A percentile compares a stretch with the other conserved stretches of the same genome.
phyloP scores from a whole-genome alignment of 2,797 vertebrate genomes.

The Xyrichtys novacula region DNA sequence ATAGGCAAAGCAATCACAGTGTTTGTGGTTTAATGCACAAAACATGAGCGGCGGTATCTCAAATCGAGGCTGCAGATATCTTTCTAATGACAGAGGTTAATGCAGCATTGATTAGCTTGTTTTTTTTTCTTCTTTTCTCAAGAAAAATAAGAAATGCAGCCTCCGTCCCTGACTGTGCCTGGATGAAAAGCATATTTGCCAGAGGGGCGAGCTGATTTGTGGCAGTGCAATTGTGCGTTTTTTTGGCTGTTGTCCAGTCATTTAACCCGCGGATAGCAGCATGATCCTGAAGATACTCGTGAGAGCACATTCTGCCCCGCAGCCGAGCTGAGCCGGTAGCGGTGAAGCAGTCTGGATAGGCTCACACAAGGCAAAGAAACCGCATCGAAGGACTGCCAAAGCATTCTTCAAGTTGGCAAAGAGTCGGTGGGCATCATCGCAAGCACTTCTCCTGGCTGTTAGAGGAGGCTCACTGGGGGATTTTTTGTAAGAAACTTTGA shows the following conservation, averaged over 20 bases:
- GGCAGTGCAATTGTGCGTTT: constrained; percentile 28
- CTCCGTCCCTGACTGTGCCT: constrained; percentile 4
- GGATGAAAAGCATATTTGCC: constrained; percentile 28
- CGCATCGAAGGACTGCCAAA: constrained; percentile 53
- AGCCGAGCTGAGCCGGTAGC: constrained; percentile 38
- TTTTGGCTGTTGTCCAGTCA: constrained; percentile 56
- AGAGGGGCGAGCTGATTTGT: constrained; percentile 49
- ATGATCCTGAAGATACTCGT: constrained; percentile 54
- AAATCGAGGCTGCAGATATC: constrained; percentile 57
- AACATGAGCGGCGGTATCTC: constrained; percentile 60
- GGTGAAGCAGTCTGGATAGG: constrained; percentile 44
- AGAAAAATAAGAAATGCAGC: constrained; percentile 21
- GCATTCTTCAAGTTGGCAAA: constrained; percentile 62
- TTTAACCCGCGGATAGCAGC: constrained; percentile 65
- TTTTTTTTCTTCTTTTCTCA: constrained; percentile 16
- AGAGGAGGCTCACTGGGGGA: constrained; percentile 44
- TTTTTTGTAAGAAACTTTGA: constrained; percentile 42
- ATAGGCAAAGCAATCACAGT: constrained; percentile 71
- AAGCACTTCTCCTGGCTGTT: constrained; percentile 48
- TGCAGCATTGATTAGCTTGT: constrained; percentile 63
- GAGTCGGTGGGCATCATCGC: constrained; percentile 37
- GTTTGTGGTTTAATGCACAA: constrained; percentile 80
- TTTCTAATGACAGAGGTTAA: constrained; percentile 71
- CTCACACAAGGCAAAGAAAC: constrained; percentile 37
- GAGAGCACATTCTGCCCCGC: constrained; percentile 52